phyloP scores from a whole-genome alignment of 2,888 invertebrate genomes.

The Protonemura montana region DNA sequence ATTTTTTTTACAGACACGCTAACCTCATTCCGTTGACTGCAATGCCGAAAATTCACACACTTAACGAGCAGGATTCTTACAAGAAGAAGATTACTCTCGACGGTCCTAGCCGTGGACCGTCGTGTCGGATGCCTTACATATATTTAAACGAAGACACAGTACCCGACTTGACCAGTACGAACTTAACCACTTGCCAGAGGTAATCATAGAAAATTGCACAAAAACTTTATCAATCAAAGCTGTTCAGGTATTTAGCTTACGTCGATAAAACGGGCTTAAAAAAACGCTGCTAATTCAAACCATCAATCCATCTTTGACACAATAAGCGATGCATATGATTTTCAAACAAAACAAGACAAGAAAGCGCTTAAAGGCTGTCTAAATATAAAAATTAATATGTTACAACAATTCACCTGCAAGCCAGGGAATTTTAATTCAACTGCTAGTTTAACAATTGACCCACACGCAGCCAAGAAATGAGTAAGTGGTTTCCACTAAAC shows the following conservation, averaged over 20 bases:
- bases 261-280: neutral
- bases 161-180: no score
- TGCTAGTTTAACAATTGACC: no score
- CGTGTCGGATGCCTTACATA: neutral
- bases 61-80: neutral
- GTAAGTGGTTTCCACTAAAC: neutral
- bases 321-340: no score
- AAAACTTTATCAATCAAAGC: neutral
- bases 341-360: no score
- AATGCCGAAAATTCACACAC: neutral
- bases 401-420: no score
- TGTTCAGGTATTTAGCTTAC: neutral
- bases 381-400: no score
- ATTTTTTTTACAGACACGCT: neutral
- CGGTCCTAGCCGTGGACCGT: neutral
- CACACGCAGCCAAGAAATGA: no score
- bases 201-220: neutral
- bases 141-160: no score
- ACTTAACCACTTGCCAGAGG: neutral
- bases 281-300: no score
- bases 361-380: no score
- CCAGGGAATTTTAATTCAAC: no score
- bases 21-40: neutral
- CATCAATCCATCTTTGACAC: no score
- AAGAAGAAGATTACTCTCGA: neutral